These are phyloP conservation scores for Paratrypauchen microcephalus DNA, from an alignment of 2,797 vertebrate genomes.

Conservation along the genomic window DNA sequence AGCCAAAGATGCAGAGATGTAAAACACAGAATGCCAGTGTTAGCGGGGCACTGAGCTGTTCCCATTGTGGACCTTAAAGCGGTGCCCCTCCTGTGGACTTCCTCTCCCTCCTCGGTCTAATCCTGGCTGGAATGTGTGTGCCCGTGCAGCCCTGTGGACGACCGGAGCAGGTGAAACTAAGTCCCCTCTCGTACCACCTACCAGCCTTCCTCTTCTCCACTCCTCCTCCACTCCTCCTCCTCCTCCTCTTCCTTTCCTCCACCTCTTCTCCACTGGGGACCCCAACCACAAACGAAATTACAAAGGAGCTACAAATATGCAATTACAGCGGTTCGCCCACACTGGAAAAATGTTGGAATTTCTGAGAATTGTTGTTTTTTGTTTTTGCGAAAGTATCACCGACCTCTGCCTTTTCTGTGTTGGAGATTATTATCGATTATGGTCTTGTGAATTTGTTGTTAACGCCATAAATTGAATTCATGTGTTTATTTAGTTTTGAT, in stretches of 20 bases:
- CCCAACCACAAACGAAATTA: conserved; percentile 15
- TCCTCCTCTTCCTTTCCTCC: conserved; percentile 33
- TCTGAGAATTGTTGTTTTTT: conserved; percentile 7
- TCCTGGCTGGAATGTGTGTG: conserved; percentile 74
- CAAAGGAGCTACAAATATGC: conserved; percentile 15
- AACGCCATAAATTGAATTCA: conserved; percentile 24
- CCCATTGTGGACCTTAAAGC: conserved; percentile 23
- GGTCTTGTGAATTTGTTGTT: conserved; percentile 38
- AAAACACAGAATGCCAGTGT: neutral
- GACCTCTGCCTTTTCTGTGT: conserved; percentile 9
- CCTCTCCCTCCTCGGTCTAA: conserved; percentile 64
- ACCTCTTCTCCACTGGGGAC: conserved; percentile 27
- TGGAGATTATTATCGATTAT: conserved; percentile 33
- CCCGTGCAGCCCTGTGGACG: conserved; percentile 47
- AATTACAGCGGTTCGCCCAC: conserved; percentile 7
- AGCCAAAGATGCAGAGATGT: neutral
- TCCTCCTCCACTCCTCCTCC: conserved; percentile 12
- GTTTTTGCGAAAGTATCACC: neutral
- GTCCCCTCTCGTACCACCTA: conserved; percentile 51
- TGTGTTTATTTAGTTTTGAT: conserved; percentile 14
- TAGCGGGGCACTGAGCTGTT: conserved; percentile 3
- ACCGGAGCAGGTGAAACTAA: conserved; percentile 71
- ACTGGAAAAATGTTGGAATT: conserved; percentile 22
- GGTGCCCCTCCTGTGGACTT: conserved; percentile 51
- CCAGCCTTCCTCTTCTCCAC: conserved; percentile 38